Conservation (phyloP, 2,888 invertebrate genomes). For the Agriopis leucophaearia region DNA sequence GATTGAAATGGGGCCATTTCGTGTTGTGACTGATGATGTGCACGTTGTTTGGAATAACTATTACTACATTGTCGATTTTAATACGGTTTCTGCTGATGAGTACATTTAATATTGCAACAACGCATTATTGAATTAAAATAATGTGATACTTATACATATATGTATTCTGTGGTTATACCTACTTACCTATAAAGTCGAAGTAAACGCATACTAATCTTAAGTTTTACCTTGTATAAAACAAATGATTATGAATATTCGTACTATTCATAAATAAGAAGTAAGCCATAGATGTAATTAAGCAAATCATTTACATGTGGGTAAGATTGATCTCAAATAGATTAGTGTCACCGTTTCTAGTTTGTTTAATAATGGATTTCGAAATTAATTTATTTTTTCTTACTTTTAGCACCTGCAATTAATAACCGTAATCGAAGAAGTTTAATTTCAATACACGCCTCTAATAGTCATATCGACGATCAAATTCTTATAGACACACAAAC, state of each 20-base stretch:
- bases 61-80: slow-evolving; percentile 43
- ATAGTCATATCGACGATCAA: background rate
- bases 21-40: slow-evolving; percentile 54
- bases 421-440: background rate
- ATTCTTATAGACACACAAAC: background rate
- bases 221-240: too few relatives aligned
- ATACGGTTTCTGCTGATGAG: background rate
- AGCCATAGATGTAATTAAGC: background rate
- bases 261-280: too few relatives aligned
- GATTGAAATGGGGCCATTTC: slow-evolving; percentile 59
- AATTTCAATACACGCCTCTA: background rate
- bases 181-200: background rate
- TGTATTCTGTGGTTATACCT: too few relatives aligned
- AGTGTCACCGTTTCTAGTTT: background rate
- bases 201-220: too few relatives aligned
- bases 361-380: background rate
- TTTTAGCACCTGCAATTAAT: too few relatives aligned
- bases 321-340: background rate
- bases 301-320: background rate
- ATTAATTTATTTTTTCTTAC: background rate
- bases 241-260: too few relatives aligned
- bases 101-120: background rate
- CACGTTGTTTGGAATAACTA: slow-evolving; percentile 47
- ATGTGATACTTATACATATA: too few relatives aligned
- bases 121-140: background rate